Conservation (phyloP, 2,888 invertebrate genomes). For the Drosophila atroscutellata region DNA sequence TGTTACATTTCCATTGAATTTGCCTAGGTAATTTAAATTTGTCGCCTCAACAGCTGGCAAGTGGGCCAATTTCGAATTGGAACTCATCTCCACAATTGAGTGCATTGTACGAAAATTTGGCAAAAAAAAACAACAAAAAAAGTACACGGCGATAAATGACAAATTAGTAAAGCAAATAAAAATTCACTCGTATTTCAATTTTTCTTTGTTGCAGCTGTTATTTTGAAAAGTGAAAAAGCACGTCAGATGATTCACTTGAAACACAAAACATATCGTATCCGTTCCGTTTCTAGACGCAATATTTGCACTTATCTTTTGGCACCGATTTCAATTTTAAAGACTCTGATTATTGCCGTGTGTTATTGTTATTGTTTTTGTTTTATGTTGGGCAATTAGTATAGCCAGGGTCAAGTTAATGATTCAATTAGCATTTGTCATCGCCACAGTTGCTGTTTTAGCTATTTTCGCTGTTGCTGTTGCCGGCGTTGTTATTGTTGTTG, state of each 20-base stretch:
- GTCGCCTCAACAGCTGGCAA: background rate
- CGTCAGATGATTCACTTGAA: constrained; percentile 32
- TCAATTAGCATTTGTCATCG: constrained; percentile 77
- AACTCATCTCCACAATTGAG: constrained; percentile 24
- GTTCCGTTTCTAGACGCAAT: constrained; percentile 28
- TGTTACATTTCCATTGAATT: constrained; percentile 12
- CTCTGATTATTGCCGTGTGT: constrained; percentile 29
- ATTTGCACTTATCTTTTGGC: constrained; percentile 22
- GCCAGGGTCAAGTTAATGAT: constrained; percentile 75
- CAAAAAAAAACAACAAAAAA: background rate
- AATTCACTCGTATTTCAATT: constrained; percentile 2
- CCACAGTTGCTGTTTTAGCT: constrained; percentile 6
- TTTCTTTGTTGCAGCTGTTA: background rate
- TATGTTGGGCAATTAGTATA: constrained; percentile 72
- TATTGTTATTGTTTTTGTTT: constrained; percentile 43
- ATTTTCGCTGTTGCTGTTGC: background rate
- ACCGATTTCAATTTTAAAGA: constrained; percentile 34
- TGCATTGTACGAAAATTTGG: constrained; percentile 28
- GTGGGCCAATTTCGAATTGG: constrained; percentile 4
- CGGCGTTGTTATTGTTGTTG: constrained; percentile 3
- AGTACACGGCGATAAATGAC: background rate
- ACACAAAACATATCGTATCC: constrained; percentile 21
- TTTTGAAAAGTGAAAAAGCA: constrained; percentile 46
- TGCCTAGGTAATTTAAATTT: background rate
- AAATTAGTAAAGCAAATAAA: constrained; percentile 17